Percentiles rank a stretch among this genome's conserved stretches.
These are phyloP conservation scores for Ormyrus nitidulus DNA, from an alignment of 2,888 invertebrate genomes.

Conservation along the genomic window DNA sequence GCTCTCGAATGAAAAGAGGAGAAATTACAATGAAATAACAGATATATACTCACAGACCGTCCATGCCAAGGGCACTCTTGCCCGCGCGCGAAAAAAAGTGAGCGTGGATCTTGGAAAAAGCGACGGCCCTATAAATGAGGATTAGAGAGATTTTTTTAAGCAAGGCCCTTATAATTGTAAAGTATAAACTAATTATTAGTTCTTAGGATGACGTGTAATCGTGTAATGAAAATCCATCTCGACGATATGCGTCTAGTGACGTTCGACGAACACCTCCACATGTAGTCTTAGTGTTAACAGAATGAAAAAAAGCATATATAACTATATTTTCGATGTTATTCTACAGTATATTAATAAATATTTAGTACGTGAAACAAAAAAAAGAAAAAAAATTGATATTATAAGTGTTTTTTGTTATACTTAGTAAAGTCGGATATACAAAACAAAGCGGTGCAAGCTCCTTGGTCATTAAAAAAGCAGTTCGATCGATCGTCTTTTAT, in stretches of 20 bases:
- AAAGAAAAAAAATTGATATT: slow-evolving; percentile 20
- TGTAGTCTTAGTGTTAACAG: slow-evolving; percentile 47
- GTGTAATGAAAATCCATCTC: slow-evolving; percentile 21
- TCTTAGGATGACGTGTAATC: slow-evolving; percentile 29
- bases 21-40: slow-evolving; percentile 27
- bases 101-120: neutral
- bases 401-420: slow-evolving; percentile 15
- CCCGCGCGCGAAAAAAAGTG: slow-evolving; percentile 51
- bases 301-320: slow-evolving; percentile 53
- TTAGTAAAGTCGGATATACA: slow-evolving; percentile 5
- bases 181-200: slow-evolving; percentile 42
- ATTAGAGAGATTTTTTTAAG: slow-evolving; percentile 8
- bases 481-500: slow-evolving; percentile 60
- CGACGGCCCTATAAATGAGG: slow-evolving; percentile 1
- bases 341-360: slow-evolving; percentile 57
- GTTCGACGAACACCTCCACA: slow-evolving; percentile 44
- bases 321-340: slow-evolving; percentile 69
- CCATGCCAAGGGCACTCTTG: slow-evolving; percentile 65
- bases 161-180: slow-evolving; percentile 23
- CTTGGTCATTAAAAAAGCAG: slow-evolving; percentile 61
- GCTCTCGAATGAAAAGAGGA: neutral
- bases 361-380: slow-evolving; percentile 9
- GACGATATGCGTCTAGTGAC: slow-evolving; percentile 26
- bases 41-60: slow-evolving; percentile 64
- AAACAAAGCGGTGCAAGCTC: slow-evolving; percentile 54